Evolutionary conservation across 2,888 invertebrate genomes (phyloP).

Genomic region (Drosophila recens): DNA sequence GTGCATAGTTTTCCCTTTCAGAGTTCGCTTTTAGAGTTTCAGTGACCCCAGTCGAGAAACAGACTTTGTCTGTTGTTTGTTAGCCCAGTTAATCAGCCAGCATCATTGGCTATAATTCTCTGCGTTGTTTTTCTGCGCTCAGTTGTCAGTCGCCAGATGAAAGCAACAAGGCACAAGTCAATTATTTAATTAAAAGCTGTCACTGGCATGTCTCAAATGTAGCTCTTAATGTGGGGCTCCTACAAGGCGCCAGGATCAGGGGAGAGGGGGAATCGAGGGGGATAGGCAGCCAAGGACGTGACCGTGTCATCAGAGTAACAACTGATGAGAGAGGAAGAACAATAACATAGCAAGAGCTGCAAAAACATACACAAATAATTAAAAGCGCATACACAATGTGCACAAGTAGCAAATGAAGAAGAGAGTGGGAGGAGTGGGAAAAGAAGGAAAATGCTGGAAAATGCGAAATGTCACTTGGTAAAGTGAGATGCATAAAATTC

Average conservation of each 20-base stretch:
- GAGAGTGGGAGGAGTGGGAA: too few relatives aligned
- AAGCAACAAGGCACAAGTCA: constrained; percentile 61
- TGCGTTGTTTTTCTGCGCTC: not conserved
- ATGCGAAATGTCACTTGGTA: constrained; percentile 25
- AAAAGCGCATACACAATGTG: constrained; percentile 64
- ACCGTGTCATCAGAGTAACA: constrained; percentile 9
- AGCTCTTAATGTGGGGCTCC: constrained; percentile 42
- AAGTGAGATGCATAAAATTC: constrained; percentile 27
- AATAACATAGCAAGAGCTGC: constrained; percentile 34
- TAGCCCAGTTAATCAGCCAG: constrained; percentile 43
- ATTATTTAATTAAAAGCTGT: constrained; percentile 78
- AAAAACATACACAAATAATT: constrained; percentile 65
- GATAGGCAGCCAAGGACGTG: constrained; percentile 37
- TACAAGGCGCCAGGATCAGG: not conserved
- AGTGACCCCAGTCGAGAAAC: constrained; percentile 46
- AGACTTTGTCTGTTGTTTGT: constrained; percentile 18
- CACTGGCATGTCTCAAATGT: constrained; percentile 58
- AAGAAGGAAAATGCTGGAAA: not conserved
- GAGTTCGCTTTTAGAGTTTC: constrained; percentile 46
- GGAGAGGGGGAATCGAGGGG: not conserved
- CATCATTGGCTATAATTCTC: constrained; percentile 40
- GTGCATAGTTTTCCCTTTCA: constrained; percentile 29
- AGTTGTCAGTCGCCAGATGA: constrained; percentile 45
- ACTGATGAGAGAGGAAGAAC: constrained; percentile 34
- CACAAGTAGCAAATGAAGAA: constrained; percentile 18